Conservation (phyloP, 1,140 invertebrate genomes). For the Zaprionus lachaisei region DNA sequence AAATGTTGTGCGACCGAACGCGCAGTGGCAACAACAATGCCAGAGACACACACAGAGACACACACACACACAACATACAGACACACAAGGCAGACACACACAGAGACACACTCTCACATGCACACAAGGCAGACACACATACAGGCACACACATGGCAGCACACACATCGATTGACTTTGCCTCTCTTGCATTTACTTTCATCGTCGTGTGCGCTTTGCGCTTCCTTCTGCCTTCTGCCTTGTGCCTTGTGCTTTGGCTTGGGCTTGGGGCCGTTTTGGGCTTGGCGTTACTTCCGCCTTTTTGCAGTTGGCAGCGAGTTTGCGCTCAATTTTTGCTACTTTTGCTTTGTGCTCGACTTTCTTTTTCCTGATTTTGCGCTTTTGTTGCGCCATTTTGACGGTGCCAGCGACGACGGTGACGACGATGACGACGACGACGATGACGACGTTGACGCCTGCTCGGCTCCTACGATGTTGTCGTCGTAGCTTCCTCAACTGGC, state of each 20-base stretch:
- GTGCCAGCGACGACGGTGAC: slow-evolving; percentile 15
- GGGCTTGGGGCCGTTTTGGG: slow-evolving; percentile 42
- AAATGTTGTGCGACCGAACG: slow-evolving; percentile 76
- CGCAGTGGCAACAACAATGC: slow-evolving; percentile 44
- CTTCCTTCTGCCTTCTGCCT: slow-evolving; percentile 22
- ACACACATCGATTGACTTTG: slow-evolving; percentile 24
- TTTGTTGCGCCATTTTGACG: slow-evolving; percentile 60
- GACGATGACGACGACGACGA: not conserved
- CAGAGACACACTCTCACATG: slow-evolving; percentile 9
- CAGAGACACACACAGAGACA: slow-evolving; percentile 37
- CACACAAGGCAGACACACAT: slow-evolving; percentile 26
- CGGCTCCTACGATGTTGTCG: slow-evolving; percentile 20
- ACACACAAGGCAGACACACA: slow-evolving; percentile 27
- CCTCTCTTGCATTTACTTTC: slow-evolving; percentile 67
- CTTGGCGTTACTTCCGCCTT: slow-evolving; percentile 64
- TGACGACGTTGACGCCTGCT: slow-evolving; percentile 12
- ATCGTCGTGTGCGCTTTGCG: slow-evolving; percentile 66
- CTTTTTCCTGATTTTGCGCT: slow-evolving; percentile 72
- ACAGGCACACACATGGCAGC: slow-evolving; percentile 3
- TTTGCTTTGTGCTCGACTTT: slow-evolving; percentile 64
- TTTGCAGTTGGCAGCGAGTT: slow-evolving; percentile 50
- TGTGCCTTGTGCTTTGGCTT: not conserved
- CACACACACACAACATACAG: not conserved
- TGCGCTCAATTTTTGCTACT: slow-evolving; percentile 80
- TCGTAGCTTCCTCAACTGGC: not conserved